Conservation (phyloP, 2,797 vertebrate genomes). For the Mastacembelus armatus region DNA sequence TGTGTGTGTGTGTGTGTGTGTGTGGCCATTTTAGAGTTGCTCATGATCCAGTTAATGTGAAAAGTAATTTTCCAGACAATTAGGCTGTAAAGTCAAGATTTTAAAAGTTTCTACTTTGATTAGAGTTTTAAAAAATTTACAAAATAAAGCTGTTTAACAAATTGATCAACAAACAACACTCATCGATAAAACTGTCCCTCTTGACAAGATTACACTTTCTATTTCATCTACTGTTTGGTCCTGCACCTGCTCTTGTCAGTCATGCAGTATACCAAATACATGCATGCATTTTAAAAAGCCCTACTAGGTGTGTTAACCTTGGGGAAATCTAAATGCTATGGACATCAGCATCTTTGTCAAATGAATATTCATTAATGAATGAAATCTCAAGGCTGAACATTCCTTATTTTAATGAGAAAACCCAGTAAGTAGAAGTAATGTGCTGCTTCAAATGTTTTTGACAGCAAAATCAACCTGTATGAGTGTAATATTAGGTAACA, state of each 20-base stretch:
- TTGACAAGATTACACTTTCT: constrained; percentile 2
- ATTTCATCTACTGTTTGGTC: not conserved
- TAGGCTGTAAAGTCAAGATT: not conserved
- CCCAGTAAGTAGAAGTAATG: not conserved
- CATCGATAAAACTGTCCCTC: no score
- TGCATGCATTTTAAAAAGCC: constrained; percentile 17
- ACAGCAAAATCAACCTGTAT: not conserved
- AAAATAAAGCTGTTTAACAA: not conserved
- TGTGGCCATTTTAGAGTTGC: not conserved
- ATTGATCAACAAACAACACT: not conserved
- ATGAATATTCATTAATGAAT: constrained; percentile 43
- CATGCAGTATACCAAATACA: not conserved
- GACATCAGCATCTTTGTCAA: constrained; percentile 23
- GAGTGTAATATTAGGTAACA: not conserved
- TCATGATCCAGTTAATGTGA: not conserved
- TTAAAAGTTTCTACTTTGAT: not conserved
- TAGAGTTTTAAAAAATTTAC: not conserved
- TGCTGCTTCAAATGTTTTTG: constrained; percentile 1
- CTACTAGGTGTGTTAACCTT: constrained; percentile 36
- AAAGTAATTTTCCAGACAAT: constrained; percentile 18
- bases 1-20: not conserved
- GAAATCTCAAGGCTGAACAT: constrained; percentile 33
- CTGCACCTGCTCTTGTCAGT: not conserved
- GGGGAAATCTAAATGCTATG: constrained; percentile 9
- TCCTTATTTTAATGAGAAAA: constrained; percentile 17